Conservation (phyloP, 2,113 vertebrate species). For the Gasterosteus aculeatus region DNA sequence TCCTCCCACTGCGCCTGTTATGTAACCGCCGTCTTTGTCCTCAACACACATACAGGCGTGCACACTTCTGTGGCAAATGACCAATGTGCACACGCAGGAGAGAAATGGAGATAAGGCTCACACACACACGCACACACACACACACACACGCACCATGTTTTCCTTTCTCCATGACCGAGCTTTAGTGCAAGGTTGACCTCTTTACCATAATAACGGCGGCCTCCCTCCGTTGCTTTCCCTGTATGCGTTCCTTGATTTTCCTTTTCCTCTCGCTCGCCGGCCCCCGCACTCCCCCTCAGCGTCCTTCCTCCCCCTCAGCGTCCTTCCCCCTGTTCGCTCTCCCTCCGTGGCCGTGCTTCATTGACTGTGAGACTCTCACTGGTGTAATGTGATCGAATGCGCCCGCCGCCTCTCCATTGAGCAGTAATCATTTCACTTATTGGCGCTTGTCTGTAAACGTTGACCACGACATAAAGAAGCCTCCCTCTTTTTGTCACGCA, state of each 20-base stretch:
- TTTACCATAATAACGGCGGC: conserved; percentile 56
- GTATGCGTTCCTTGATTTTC: neutral
- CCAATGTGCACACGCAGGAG: neutral
- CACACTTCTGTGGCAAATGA: neutral
- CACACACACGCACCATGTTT: conserved; percentile 38
- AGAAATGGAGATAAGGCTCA: neutral
- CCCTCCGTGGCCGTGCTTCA: conserved; percentile 20
- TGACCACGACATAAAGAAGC: conserved; percentile 22
- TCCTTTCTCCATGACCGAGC: conserved; percentile 53
- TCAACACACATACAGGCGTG: conserved; percentile 1
- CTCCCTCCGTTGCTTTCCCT: conserved; percentile 22
- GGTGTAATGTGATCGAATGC: conserved; percentile 51
- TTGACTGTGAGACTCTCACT: conserved; percentile 30
- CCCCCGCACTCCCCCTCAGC: conserved; percentile 3
- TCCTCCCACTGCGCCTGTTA: neutral
- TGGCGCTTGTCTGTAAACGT: conserved; percentile 28
- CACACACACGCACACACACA: conserved; percentile 13
- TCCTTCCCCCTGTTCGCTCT: neutral
- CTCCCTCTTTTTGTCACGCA: neutral
- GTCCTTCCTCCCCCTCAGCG: neutral
- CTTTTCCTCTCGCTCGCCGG: neutral
- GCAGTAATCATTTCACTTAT: conserved; percentile 51
- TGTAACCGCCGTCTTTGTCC: neutral
- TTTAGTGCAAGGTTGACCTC: conserved; percentile 66
- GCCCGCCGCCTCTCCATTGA: conserved; percentile 47